phyloP scores from a whole-genome alignment of 37 sponge, comb jelly and placozoan genomes.

The Ianthella basta region DNA sequence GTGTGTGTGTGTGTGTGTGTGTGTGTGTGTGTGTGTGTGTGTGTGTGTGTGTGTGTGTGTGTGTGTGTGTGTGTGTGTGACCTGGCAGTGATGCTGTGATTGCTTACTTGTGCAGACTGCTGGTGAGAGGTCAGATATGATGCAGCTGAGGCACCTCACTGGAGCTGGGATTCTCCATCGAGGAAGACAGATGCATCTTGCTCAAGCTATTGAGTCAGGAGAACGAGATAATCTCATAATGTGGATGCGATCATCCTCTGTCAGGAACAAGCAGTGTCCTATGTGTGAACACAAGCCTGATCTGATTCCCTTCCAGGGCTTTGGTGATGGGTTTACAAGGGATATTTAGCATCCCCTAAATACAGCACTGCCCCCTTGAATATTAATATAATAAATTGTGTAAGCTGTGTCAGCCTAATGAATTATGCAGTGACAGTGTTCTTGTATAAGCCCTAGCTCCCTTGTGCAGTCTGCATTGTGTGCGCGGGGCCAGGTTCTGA shows the following conservation, averaged over 20 bases:
- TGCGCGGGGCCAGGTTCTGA: no score
- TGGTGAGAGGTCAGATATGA: background rate
- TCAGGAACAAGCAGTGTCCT: constrained; percentile 78
- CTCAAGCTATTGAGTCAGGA: constrained; percentile 58
- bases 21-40: no score
- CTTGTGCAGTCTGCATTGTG: no score
- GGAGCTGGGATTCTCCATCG: constrained; percentile 77
- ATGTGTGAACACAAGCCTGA: constrained; percentile 69
- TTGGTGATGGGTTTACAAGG: constrained; percentile 77
- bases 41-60: constrained; percentile 9
- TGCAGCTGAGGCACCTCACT: constrained; percentile 28
- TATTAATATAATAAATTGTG: no score
- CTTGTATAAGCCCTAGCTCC: no score
- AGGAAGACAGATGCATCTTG: constrained; percentile 78
- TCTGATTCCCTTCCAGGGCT: constrained; percentile 56
- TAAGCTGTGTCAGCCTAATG: no score
- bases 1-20: no score
- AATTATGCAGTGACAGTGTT: no score
- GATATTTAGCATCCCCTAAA: background rate
- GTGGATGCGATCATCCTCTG: constrained; percentile 84
- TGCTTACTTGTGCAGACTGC: background rate
- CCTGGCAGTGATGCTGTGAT: background rate
- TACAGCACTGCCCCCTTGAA: no score
- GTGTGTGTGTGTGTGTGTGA: constrained; percentile 11
- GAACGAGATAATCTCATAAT: constrained; percentile 78